A percentile compares a stretch with the other conserved stretches of the same genome.
Evolutionary conservation across 1,140 invertebrate species (phyloP).

Genomic region (Nylanderia fulva): DNA sequence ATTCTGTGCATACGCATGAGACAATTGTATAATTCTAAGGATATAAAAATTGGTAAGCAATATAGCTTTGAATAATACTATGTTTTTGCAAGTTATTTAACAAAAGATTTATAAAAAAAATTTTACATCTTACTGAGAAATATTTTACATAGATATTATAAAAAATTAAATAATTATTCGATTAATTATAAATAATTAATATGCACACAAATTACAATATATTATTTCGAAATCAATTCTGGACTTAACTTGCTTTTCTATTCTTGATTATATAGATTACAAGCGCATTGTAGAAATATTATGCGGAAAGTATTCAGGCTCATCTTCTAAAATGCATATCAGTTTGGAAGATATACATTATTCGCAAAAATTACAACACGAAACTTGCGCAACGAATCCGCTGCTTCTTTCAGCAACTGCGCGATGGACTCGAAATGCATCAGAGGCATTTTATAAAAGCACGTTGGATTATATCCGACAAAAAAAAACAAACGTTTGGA

Average conservation of each 20-base stretch:
- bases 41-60: constrained; percentile 35
- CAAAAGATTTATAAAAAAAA: neutral
- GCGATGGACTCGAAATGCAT: constrained; percentile 49
- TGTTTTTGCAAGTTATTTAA: neutral
- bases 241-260: neutral
- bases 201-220: neutral
- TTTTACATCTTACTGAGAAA: neutral
- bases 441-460: constrained; percentile 53
- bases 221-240: neutral
- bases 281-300: neutral
- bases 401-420: constrained; percentile 15
- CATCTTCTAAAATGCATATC: constrained; percentile 5
- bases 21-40: neutral
- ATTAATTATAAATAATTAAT: neutral
- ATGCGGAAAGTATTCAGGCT: neutral
- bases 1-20: constrained; percentile 76
- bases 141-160: no score
- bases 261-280: constrained; percentile 1
- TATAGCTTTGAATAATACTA: neutral
- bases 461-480: constrained; percentile 41
- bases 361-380: constrained; percentile 48
- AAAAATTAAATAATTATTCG: neutral
- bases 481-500: constrained; percentile 50
- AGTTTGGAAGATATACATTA: neutral
- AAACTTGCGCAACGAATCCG: constrained; percentile 26